Evolutionary conservation across 2,888 invertebrate species (phyloP).

Genomic region (Drosophila lacicola): DNA sequence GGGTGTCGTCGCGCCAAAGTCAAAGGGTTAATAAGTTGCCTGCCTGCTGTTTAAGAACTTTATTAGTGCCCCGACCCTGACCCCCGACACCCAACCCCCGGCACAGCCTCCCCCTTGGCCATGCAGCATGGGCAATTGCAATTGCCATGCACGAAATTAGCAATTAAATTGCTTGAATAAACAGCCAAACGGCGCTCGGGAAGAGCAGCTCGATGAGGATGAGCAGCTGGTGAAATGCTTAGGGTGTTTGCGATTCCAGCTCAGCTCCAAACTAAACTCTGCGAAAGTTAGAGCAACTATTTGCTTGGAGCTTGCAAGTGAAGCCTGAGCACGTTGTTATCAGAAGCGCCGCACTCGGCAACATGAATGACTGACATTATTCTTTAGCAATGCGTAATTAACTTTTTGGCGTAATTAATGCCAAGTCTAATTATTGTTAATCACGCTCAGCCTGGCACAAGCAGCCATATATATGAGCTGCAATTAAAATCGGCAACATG

Average conservation of each 20-base stretch:
- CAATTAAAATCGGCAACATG: slow-evolving; percentile 80
- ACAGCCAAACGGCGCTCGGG: slow-evolving; percentile 33
- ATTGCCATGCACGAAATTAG: slow-evolving; percentile 58
- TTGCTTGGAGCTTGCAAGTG: background rate
- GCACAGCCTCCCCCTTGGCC: background rate
- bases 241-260: background rate
- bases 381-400: slow-evolving; percentile 74
- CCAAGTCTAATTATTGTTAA: slow-evolving; percentile 84
- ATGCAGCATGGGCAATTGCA: slow-evolving; percentile 20
- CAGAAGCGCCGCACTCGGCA: slow-evolving; percentile 36
- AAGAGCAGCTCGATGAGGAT: slow-evolving; percentile 11
- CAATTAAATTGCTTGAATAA: slow-evolving; percentile 68
- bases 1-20: slow-evolving; percentile 46
- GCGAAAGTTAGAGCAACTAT: slow-evolving; percentile 13
- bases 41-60: slow-evolving; percentile 83
- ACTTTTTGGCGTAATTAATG: slow-evolving; percentile 84
- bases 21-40: slow-evolving; percentile 84
- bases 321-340: slow-evolving; percentile 36
- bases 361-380: slow-evolving; percentile 56
- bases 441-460: slow-evolving; percentile 79
- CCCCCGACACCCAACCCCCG: background rate
- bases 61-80: slow-evolving; percentile 62
- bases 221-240: slow-evolving; percentile 24
- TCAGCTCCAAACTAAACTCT: slow-evolving; percentile 4
- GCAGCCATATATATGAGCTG: slow-evolving; percentile 76